Base-by-base conservation (phyloP, 37 sponge, comb jelly and placozoan species). In the Oscarella lobularis region DNA sequence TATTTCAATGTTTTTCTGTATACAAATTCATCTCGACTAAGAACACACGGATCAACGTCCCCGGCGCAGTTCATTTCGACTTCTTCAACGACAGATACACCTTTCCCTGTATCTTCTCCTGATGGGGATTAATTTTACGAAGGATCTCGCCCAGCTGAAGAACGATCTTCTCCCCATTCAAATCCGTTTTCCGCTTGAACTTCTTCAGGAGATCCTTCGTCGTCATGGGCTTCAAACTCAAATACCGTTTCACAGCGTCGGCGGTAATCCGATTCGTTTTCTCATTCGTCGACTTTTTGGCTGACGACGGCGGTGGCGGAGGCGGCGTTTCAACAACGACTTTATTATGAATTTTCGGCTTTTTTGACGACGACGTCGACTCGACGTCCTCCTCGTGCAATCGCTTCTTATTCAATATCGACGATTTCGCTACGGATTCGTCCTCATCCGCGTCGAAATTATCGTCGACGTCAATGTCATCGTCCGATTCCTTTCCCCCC, bases 121-220 rank as follows among this genome's bases (percentile, higher is more conserved):
- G 80, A 36, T 90, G 72, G 2, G 87, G 84, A 29, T 86, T 80
- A 69, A 86, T 48, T 0, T 41, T 79, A 3, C 79, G 41, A 3
- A 93, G 79, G 36, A 89, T 86, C 33, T 68, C 29, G 32, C 74
- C 72, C 39, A 94, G 80, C 3, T 67, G 68, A 4, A 60, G 73
- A 31, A 87, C 75, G 39, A 94, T 48, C 3, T 72, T 54, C 40
- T 80, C 70, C 60, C 85, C 84, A 33, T 87, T 85, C 83, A 94
- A 84, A 2, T 75, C 84, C 27, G 90, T 73, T 55, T 94, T 94
- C 54, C 82, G 79, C 40, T 41, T 78, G 48, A 95, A 95, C 74
- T 95, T 95, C 67, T 77, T 77, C 38, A 88, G 72, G 2, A 95
- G 81, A 5, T 90, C 87, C 60, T 85, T 90, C 3, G 96, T 85